A percentile compares a stretch with the other conserved stretches of the same genome.
phyloP scores from a whole-genome alignment of 2,888 invertebrate genomes.

The Furcula furcula region DNA sequence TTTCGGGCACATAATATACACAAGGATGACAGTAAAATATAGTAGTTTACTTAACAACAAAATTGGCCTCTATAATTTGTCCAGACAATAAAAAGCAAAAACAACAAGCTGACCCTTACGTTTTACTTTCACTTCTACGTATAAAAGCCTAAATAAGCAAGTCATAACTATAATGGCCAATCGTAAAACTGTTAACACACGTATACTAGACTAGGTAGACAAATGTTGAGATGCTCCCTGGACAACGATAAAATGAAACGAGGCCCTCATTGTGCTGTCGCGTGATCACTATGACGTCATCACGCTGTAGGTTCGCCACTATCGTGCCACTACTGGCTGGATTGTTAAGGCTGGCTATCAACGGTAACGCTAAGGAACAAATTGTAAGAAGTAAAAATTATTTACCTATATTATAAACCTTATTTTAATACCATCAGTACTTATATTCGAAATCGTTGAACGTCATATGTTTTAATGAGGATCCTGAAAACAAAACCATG shows the following conservation, averaged over 20 bases:
- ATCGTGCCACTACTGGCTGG: too few relatives aligned
- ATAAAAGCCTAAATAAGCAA: conserved; percentile 24
- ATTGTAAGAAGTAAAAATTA: too few relatives aligned
- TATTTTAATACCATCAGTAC: too few relatives aligned
- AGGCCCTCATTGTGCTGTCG: conserved; percentile 33
- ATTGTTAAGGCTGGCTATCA: too few relatives aligned
- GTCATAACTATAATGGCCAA: conserved; percentile 27
- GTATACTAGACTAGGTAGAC: conserved; percentile 18
- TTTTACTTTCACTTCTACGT: conserved; percentile 3
- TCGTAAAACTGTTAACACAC: conserved; percentile 28
- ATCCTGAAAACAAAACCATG: too few relatives aligned
- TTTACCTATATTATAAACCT: too few relatives aligned
- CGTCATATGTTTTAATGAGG: too few relatives aligned
- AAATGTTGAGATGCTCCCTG: conserved; percentile 27
- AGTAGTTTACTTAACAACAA: neutral
- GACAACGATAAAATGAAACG: conserved; percentile 54
- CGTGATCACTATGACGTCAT: conserved; percentile 45
- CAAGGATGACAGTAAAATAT: neutral
- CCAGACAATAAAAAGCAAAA: neutral
- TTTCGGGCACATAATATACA: neutral
- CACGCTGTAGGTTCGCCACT: conserved; percentile 35
- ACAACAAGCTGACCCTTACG: neutral
- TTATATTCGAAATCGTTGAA: too few relatives aligned
- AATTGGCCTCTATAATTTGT: neutral
- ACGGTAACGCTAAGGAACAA: too few relatives aligned